Evolutionary conservation across 1,140 invertebrate species (phyloP).

Genomic region (Zaprionus ghesquierei): DNA sequence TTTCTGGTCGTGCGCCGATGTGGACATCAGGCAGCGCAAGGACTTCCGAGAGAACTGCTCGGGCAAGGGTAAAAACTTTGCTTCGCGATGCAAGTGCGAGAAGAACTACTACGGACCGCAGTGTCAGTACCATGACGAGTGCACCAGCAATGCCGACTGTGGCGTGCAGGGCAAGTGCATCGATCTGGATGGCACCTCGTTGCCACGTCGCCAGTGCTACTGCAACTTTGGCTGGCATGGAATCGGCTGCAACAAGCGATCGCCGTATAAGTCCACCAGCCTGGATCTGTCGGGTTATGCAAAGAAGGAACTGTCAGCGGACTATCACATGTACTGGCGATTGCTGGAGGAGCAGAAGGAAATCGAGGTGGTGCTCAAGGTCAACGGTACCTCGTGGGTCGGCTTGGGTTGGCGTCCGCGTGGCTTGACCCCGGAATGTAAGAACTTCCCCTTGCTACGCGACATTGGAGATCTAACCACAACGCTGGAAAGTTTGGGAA

Average conservation of each 20-base stretch:
- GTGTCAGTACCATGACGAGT: constrained; percentile 94
- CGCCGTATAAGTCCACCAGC: constrained; percentile 86
- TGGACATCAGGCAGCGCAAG: constrained; percentile 91
- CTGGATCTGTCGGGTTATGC: constrained; percentile 88
- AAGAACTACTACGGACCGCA: constrained; percentile 90
- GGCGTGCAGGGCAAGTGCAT: constrained; percentile 92
- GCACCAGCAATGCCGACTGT: constrained; percentile 91
- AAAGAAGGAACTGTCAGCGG: constrained; percentile 87
- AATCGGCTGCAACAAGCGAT: constrained; percentile 89
- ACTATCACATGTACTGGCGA: constrained; percentile 92
- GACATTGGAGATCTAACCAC: constrained; percentile 82
- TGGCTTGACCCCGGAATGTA: constrained; percentile 88
- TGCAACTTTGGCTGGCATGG: constrained; percentile 94
- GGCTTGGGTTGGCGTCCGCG: constrained; percentile 92
- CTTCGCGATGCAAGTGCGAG: constrained; percentile 92
- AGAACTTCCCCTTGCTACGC: constrained; percentile 88
- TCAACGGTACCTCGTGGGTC: constrained; percentile 93
- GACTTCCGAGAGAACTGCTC: constrained; percentile 92
- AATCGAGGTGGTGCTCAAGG: constrained; percentile 92
- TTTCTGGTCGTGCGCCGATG: constrained; percentile 98
- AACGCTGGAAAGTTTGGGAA: constrained; percentile 48
- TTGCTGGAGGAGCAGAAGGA: constrained; percentile 91
- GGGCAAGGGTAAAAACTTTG: constrained; percentile 90
- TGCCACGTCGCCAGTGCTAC: constrained; percentile 93
- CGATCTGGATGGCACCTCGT: constrained; percentile 89